Evolutionary conservation across 1,140 invertebrate genomes (phyloP).

Genomic region (Atta colombica): DNA sequence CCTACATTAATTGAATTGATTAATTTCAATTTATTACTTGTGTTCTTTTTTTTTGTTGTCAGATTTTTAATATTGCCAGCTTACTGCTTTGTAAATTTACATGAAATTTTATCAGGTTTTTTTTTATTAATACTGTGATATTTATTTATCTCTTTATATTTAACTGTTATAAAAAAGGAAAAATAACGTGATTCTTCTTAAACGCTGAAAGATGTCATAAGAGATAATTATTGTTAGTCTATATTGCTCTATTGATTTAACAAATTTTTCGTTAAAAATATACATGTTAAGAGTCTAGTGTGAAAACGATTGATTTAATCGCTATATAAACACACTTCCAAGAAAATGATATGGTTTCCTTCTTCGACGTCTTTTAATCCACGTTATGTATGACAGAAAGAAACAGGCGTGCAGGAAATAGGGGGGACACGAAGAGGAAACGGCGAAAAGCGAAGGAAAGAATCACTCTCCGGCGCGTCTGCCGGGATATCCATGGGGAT

Average conservation of each 20-base stretch:
- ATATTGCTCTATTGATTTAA: neutral
- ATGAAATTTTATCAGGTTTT: neutral
- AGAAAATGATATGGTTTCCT: neutral
- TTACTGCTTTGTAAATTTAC: neutral
- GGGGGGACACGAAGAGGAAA: conserved; percentile 7
- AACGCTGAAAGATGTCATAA: neutral
- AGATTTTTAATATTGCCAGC: neutral
- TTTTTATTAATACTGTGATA: neutral
- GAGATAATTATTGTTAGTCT: neutral
- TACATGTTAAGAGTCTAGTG: neutral
- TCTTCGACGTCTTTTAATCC: conserved; percentile 51
- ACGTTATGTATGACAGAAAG: conserved; percentile 27
- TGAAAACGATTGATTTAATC: neutral
- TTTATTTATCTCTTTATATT: neutral
- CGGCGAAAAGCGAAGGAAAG: conserved; percentile 55
- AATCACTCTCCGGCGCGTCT: conserved; percentile 66
- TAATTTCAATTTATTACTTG: neutral
- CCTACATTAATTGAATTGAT: neutral
- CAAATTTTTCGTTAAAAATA: neutral
- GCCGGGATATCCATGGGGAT: conserved; percentile 68
- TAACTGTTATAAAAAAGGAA: neutral
- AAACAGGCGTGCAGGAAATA: conserved; percentile 15
- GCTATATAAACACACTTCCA: conserved; percentile 1
- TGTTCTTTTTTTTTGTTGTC: neutral
- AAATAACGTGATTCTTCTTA: neutral